Conservation (phyloP, 1,140 invertebrate species). For the Drosophila rufa region DNA sequence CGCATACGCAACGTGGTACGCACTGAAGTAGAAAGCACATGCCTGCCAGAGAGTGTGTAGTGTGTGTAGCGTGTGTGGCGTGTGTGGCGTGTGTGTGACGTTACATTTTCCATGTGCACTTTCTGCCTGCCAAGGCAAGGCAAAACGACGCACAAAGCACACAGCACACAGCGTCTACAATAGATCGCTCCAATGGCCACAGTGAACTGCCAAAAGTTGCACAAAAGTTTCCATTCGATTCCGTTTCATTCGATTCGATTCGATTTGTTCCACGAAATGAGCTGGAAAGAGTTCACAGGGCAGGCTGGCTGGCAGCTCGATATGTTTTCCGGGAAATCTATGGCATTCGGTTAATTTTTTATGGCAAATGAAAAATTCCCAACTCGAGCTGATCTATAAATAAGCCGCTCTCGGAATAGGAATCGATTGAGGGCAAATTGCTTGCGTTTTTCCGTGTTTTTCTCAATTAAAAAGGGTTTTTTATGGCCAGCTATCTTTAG, state of each 20-base stretch:
- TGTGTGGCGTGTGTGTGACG: not conserved
- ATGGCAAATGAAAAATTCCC: slow-evolving; percentile 29
- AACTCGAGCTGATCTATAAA: slow-evolving; percentile 21
- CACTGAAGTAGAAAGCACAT: slow-evolving; percentile 76
- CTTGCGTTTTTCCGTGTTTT: not conserved
- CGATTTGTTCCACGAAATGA: slow-evolving; percentile 46
- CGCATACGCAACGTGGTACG: slow-evolving; percentile 81
- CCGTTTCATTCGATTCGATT: slow-evolving; percentile 32
- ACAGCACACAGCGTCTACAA: slow-evolving; percentile 8
- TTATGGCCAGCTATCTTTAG: not conserved
- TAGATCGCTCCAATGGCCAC: slow-evolving; percentile 49
- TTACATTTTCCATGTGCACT: slow-evolving; percentile 39
- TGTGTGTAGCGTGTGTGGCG: too few relatives aligned
- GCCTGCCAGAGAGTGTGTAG: slow-evolving; percentile 8
- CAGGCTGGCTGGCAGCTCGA: not conserved
- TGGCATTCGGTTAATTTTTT: too few relatives aligned
- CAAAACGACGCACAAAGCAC: not conserved
- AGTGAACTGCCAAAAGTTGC: slow-evolving; percentile 39
- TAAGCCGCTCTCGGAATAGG: slow-evolving; percentile 6
- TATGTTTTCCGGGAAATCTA: slow-evolving; percentile 23
- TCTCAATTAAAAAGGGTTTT: not conserved
- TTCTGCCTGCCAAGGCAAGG: slow-evolving; percentile 33
- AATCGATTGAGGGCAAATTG: slow-evolving; percentile 20
- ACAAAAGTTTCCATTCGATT: slow-evolving; percentile 45
- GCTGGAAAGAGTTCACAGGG: slow-evolving; percentile 20